These are phyloP conservation scores for Crotalus helleri DNA, from an alignment of 2,113 vertebrate species.

Conservation along the genomic window DNA sequence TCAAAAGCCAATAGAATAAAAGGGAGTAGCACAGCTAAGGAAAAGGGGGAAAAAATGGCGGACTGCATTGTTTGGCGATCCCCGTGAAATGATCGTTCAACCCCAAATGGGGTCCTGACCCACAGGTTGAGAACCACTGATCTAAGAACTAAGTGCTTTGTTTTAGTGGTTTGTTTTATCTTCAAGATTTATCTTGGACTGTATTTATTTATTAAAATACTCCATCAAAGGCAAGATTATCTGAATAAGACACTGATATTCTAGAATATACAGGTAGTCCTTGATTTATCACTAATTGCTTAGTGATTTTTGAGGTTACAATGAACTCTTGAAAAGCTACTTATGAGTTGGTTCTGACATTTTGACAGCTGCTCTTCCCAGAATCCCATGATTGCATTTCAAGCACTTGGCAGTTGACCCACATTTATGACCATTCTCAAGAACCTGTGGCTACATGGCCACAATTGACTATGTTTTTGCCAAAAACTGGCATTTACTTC, in stretches of 20 bases:
- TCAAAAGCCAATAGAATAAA: no score
- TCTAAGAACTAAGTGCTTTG: constrained; percentile 28
- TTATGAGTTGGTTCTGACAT: constrained; percentile 56
- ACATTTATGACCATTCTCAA: constrained; percentile 30
- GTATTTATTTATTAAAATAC: constrained; percentile 45
- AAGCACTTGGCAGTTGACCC: constrained; percentile 44
- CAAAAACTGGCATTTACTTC: no score
- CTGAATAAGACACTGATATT: constrained; percentile 55
- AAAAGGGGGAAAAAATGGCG: no score
- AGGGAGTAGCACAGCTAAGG: no score
- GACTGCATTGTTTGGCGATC: no score
- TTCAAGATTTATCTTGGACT: constrained; percentile 24
- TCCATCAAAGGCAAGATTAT: constrained; percentile 53
- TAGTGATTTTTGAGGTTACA: no score
- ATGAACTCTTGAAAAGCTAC: background rate
- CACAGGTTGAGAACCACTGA: no score
- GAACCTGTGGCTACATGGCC: background rate
- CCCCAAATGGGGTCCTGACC: no score
- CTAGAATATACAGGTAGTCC: constrained; percentile 6
- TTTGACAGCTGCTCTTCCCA: constrained; percentile 29
- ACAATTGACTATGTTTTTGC: no score
- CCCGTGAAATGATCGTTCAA: no score
- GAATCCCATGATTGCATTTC: background rate
- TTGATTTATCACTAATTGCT: no score
- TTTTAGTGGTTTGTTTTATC: constrained; percentile 34